These are phyloP conservation scores for Tenebrosternarchus preto DNA, from an alignment of 2,113 vertebrate genomes.

Conservation along the genomic window DNA sequence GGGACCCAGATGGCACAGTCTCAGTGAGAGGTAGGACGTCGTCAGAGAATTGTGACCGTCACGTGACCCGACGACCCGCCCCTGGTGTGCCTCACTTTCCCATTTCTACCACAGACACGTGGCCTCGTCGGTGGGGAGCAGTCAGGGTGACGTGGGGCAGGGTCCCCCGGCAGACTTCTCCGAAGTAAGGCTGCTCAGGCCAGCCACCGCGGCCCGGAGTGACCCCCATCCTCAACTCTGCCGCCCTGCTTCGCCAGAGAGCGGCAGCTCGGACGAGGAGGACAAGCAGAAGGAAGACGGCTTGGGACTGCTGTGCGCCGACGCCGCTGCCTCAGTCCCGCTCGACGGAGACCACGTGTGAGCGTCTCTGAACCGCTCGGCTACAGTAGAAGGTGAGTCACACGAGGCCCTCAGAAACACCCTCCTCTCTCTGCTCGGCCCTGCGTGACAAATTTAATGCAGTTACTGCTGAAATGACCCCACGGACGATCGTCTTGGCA, in stretches of 20 bases:
- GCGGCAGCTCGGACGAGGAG: not conserved
- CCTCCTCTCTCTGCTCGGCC: not conserved
- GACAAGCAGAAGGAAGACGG: slow-evolving; percentile 29
- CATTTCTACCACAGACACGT: slow-evolving; percentile 56
- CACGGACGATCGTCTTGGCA: no score
- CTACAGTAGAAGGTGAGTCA: slow-evolving; percentile 61
- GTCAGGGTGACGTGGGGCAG: slow-evolving; percentile 72
- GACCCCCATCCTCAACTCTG: slow-evolving; percentile 69
- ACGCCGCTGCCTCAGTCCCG: slow-evolving; percentile 28
- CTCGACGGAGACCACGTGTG: slow-evolving; percentile 43
- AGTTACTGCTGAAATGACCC: no score
- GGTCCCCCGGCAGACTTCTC: slow-evolving; percentile 71
- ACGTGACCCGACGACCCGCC: no score
- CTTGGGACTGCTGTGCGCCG: slow-evolving; percentile 31
- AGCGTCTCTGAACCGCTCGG: slow-evolving; percentile 44
- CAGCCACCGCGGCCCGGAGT: slow-evolving; percentile 66
- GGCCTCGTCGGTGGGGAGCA: slow-evolving; percentile 69
- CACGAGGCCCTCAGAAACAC: not conserved
- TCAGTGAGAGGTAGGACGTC: slow-evolving; percentile 80
- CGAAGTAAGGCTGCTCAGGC: slow-evolving; percentile 79
- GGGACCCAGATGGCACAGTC: no score
- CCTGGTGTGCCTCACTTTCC: not conserved
- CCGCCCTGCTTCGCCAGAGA: slow-evolving; percentile 54
- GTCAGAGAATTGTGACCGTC: no score
- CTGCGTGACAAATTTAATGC: no score